Conservation (phyloP, 2,888 invertebrate genomes). For the Arenicola marina region DNA sequence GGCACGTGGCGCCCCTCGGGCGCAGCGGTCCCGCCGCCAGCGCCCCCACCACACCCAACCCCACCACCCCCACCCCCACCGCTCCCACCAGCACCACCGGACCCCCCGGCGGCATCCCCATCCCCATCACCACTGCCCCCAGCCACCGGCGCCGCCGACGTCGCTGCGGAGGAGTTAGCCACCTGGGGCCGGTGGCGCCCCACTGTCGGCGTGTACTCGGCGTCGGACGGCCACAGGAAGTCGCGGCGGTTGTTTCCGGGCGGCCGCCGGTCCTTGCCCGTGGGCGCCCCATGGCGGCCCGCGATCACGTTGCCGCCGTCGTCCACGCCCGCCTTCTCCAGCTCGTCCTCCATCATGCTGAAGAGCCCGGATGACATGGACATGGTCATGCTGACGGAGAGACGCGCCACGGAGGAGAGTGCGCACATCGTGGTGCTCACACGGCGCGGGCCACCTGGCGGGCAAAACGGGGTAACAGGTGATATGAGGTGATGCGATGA, state of each 20-base stretch:
- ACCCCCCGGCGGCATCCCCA: not conserved
- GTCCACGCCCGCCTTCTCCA: not conserved
- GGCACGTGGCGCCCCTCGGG: not conserved
- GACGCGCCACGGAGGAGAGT: slow-evolving; percentile 33
- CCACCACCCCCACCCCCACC: not conserved
- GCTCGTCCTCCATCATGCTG: slow-evolving; percentile 14
- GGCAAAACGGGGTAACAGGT: not conserved
- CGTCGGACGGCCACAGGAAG: too few species aligned
- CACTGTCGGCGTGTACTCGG: too few species aligned
- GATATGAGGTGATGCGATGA: too few species aligned
- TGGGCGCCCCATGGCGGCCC: not conserved
- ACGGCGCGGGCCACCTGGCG: slow-evolving; percentile 9
- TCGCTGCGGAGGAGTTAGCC: not conserved
- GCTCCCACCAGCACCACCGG: not conserved
- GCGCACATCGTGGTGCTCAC: slow-evolving; percentile 34
- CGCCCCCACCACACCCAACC: not conserved
- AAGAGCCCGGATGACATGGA: slow-evolving; percentile 38
- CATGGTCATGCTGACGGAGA: slow-evolving; percentile 38
- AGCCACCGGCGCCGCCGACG: not conserved
- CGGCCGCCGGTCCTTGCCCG: too few species aligned
- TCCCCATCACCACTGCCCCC: not conserved
- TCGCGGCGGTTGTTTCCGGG: too few species aligned
- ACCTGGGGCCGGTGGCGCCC: too few species aligned
- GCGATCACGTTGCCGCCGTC: not conserved
- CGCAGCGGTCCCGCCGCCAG: not conserved